phyloP scores from a whole-genome alignment of 2,888 invertebrate genomes.

The Bruchidius siliquastri region DNA sequence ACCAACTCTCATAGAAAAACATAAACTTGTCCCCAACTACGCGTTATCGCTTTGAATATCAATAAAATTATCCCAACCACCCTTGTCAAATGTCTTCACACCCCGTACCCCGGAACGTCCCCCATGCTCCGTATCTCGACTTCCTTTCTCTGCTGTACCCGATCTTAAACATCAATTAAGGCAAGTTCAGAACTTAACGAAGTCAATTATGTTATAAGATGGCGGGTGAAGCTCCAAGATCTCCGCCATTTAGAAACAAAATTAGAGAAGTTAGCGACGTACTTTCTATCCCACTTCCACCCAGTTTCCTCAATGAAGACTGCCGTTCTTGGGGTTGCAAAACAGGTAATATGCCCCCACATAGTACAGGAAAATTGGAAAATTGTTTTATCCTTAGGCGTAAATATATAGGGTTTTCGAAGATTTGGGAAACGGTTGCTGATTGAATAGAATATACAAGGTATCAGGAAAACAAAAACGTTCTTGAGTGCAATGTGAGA shows the following conservation, averaged over 20 bases:
- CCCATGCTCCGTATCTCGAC: neutral
- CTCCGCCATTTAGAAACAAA: constrained; percentile 31
- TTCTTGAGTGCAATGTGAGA: too few relatives aligned
- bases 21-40: too few relatives aligned
- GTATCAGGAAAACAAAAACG: too few relatives aligned
- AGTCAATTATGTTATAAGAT: constrained; percentile 39
- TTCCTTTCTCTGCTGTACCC: constrained; percentile 16
- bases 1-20: too few relatives aligned
- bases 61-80: neutral
- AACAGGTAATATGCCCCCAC: neutral
- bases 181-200: constrained; percentile 39
- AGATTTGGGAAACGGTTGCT: too few relatives aligned
- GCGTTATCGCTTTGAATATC: too few relatives aligned
- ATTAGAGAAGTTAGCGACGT: constrained; percentile 30
- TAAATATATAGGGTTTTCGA: too few relatives aligned
- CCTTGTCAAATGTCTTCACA: neutral
- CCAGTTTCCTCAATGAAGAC: neutral
- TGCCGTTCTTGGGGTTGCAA: neutral
- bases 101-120: neutral
- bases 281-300: constrained; percentile 12
- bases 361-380: neutral
- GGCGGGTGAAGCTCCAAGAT: constrained; percentile 31
- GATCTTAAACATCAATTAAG: constrained; percentile 43
- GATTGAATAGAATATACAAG: too few relatives aligned
- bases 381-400: too few relatives aligned